phyloP scores from a whole-genome alignment of 2,797 vertebrate species.

The Acipenser transmontanus region DNA sequence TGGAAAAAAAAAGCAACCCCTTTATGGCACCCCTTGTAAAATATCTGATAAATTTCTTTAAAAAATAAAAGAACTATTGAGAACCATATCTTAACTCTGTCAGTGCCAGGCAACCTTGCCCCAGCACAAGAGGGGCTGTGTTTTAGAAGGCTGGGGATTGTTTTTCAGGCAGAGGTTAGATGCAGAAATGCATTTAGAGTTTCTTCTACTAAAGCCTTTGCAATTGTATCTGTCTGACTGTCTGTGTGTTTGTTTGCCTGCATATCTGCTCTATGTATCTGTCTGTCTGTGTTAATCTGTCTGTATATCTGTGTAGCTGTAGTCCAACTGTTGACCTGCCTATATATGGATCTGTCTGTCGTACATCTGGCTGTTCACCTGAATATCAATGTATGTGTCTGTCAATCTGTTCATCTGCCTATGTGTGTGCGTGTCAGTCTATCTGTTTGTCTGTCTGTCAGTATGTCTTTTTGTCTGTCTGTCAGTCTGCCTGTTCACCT shows the following conservation, averaged over 20 bases:
- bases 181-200: not conserved
- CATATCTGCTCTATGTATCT: not conserved
- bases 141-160: constrained; percentile 12
- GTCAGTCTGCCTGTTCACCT: no score
- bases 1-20: constrained; percentile 66
- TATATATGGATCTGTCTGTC: no score
- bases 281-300: not conserved
- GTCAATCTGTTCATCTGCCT: not conserved
- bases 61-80: constrained; percentile 68
- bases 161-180: constrained; percentile 13
- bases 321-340: no score
- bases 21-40: constrained; percentile 73
- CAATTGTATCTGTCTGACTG: not conserved
- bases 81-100: constrained; percentile 34
- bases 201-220: constrained; percentile 1
- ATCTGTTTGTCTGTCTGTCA: no score
- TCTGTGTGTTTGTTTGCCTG: not conserved
- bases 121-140: constrained; percentile 17
- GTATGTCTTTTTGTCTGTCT: no score
- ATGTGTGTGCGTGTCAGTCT: not conserved
- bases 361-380: no score
- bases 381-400: no score
- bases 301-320: not conserved
- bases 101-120: constrained; percentile 6
- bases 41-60: constrained; percentile 76